Evolutionary conservation across 2,113 vertebrate genomes (phyloP), one percentile per base, ranked within the genome.

Genomic region (Lates calcarifer): DNA sequence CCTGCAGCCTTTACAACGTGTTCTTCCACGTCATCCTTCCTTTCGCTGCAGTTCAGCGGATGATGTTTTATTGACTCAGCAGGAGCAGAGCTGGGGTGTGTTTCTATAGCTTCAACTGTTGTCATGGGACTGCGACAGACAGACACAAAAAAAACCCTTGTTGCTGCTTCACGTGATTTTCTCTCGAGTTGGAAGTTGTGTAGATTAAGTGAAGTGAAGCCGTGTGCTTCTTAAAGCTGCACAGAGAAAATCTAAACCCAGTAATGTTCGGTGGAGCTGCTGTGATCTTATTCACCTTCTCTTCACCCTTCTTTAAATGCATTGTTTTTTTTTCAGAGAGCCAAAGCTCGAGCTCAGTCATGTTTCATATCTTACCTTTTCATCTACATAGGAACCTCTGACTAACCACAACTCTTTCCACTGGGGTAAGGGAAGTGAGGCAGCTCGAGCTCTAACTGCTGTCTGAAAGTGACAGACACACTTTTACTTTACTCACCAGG

Each of bases 361-460:
- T 89, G 83, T 68, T 81, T 81, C 35, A 20, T 85, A 87, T 94
- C 89, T 81, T 29, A 71, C 60, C n/a, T 55, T 94, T 71, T 90
- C 3, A 93, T 94, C 91, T 94, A 77, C 79, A 89, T 43, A 91
- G 53, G 71, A 94, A 93, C 94, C 90, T 92, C 88, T 92, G 91
- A 92, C 82, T 91, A 95, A 96, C 96, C 89, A 60, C 95, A 94
- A 72, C 83, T 92, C 82, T 96, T 96, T 96, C 95, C 95, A 93
- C 91, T 92, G 86, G 76, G 79, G 77, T 67, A 74, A 84, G 86
- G 91, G 89, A 91, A 94, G 84, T 88, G 85, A 89, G 70, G 60
- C 80, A 41, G 72, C 58, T 26, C 24, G 22, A 66, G 31, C 49
- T 61, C 31, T 5, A 37, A 66, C 58, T 61, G 64, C 58, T 76